Percentiles rank a stretch among this genome's conserved stretches.
These are phyloP conservation scores for Mactra quadrangularis DNA, from an alignment of 1,140 invertebrate genomes.

Conservation along the genomic window DNA sequence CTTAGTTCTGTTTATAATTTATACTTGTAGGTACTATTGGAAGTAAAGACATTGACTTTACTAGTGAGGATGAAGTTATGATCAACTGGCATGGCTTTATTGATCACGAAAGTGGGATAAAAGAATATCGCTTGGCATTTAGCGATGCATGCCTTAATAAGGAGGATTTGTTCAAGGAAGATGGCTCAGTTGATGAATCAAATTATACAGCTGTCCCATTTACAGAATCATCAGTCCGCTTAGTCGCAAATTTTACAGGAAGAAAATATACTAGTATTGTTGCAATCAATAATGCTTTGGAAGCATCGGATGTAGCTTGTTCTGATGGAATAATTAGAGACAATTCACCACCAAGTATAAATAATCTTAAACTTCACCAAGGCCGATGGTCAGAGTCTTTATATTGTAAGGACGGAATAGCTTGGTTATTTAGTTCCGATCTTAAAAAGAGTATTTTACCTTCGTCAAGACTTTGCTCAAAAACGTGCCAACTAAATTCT, in stretches of 20 bases:
- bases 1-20: too few species aligned
- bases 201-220: neutral
- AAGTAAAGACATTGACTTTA: conserved; percentile 67
- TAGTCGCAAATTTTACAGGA: conserved; percentile 48
- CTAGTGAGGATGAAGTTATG: conserved; percentile 48
- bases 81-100: conserved; percentile 68
- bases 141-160: conserved; percentile 35
- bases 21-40: conserved; percentile 12
- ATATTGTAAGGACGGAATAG: conserved; percentile 47
- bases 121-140: conserved; percentile 58
- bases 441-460: conserved; percentile 39
- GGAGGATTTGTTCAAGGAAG: conserved; percentile 34
- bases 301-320: conserved; percentile 61
- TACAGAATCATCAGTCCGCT: conserved; percentile 5
- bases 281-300: conserved; percentile 67
- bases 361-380: conserved; percentile 53
- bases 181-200: neutral
- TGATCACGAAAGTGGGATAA: conserved; percentile 71
- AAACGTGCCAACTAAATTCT: neutral
- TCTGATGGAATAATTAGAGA: conserved; percentile 68
- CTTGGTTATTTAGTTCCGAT: conserved; percentile 62
- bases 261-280: conserved; percentile 53
- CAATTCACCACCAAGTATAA: conserved; percentile 33
- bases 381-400: conserved; percentile 36
- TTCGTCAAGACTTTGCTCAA: conserved; percentile 7